Percentiles rank a stretch among this genome's conserved stretches.
phyloP scores from a whole-genome alignment of 2,888 invertebrate species.

The Heliconius ismenius region DNA sequence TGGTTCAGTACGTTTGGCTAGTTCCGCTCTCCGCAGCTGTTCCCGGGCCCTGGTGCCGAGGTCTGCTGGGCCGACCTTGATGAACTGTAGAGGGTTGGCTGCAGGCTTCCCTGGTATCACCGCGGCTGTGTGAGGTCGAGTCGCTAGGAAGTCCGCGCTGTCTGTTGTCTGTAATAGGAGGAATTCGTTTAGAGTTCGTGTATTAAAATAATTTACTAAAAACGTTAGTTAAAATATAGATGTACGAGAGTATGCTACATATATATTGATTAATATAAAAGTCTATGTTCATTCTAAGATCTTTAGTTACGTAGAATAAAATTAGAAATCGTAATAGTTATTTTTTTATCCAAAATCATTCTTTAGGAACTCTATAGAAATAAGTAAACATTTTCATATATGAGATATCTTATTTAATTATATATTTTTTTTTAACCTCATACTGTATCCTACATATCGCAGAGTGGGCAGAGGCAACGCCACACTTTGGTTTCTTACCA shows the following conservation, averaged over 20 bases:
- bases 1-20: conserved; percentile 91
- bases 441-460: background rate
- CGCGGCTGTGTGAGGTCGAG: conserved; percentile 81
- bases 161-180: conserved; percentile 69
- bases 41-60: conserved; percentile 92
- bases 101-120: conserved; percentile 91
- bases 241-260: background rate
- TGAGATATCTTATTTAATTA: background rate
- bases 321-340: background rate
- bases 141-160: conserved; percentile 78
- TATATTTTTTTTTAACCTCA: background rate
- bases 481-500: too few species aligned
- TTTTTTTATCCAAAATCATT: background rate
- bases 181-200: conserved; percentile 1
- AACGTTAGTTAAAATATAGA: background rate
- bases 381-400: background rate
- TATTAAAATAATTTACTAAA: background rate
- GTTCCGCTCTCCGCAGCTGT: conserved; percentile 91
- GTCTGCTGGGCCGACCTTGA: conserved; percentile 93
- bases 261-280: background rate
- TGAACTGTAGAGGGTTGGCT: conserved; percentile 93
- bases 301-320: background rate
- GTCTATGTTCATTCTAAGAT: too few species aligned
- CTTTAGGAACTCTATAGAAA: background rate
- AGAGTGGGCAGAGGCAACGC: background rate